A percentile compares a stretch with the other conserved stretches of the same genome.
phyloP scores from a whole-genome alignment of 2,888 invertebrate genomes.

The Choreutis nemorana region DNA sequence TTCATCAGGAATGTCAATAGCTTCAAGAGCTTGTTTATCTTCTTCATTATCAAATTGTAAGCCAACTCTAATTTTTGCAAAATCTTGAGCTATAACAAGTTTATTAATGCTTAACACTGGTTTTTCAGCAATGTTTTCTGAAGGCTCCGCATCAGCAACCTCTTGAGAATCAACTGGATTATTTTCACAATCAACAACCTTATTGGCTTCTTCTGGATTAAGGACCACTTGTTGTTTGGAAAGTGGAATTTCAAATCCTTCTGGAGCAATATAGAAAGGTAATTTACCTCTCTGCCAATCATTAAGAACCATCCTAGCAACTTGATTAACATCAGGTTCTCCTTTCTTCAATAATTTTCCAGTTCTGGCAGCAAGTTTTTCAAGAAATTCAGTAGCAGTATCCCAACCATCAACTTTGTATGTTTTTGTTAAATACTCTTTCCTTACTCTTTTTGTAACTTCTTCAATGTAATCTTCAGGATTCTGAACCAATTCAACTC shows the following conservation, averaged over 20 bases:
- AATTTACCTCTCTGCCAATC: slow-evolving; percentile 99
- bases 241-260: slow-evolving; percentile 78
- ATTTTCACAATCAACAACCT: slow-evolving; percentile 16
- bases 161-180: slow-evolving; percentile 16
- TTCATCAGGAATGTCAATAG: slow-evolving; percentile 46
- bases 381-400: slow-evolving; percentile 86
- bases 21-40: slow-evolving; percentile 68
- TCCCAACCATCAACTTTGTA: slow-evolving; percentile 88
- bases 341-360: slow-evolving; percentile 96
- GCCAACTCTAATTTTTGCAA: slow-evolving; percentile 80
- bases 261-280: slow-evolving; percentile 92
- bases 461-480: slow-evolving; percentile 95
- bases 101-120: slow-evolving; percentile 42
- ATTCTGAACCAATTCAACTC: slow-evolving; percentile 91
- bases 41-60: slow-evolving; percentile 72
- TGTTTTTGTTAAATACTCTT: slow-evolving; percentile 89
- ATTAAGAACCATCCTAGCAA: slow-evolving; percentile 94
- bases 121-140: slow-evolving; percentile 26
- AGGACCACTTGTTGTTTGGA: slow-evolving; percentile 47
- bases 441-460: slow-evolving; percentile 86
- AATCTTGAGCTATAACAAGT: slow-evolving; percentile 77
- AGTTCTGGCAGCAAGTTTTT: slow-evolving; percentile 83
- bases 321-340: slow-evolving; percentile 91
- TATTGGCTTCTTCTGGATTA: slow-evolving; percentile 21
- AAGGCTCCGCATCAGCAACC: slow-evolving; percentile 26